Evolutionary conservation across 2,888 invertebrate species (phyloP).

Genomic region (Ectemnius cavifrons): DNA sequence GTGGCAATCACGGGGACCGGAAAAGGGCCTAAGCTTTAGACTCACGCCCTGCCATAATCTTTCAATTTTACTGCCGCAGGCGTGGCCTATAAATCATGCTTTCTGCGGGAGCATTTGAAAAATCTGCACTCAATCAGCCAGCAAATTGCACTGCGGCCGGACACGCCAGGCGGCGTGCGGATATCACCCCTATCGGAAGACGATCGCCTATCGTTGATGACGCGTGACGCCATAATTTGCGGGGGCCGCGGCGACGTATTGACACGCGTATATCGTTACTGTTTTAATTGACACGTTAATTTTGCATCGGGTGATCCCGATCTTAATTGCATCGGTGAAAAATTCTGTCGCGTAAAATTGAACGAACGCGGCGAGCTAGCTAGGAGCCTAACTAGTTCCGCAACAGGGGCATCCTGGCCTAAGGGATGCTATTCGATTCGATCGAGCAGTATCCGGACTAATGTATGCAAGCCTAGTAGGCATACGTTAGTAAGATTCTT

Average conservation of each 20-base stretch:
- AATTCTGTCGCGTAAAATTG: constrained; percentile 15
- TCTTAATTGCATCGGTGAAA: constrained; percentile 56
- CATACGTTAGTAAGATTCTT: constrained; percentile 22
- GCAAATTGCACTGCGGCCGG: constrained; percentile 32
- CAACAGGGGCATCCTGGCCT: constrained; percentile 8
- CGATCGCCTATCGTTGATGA: constrained; percentile 59
- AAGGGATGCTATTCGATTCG: constrained; percentile 11
- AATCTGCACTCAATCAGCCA: constrained; percentile 25
- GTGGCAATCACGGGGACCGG: not conserved
- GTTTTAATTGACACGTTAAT: constrained; percentile 74
- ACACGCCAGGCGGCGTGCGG: constrained; percentile 5
- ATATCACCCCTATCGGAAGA: not conserved
- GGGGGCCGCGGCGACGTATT: constrained; percentile 55
- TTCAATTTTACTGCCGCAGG: constrained; percentile 1
- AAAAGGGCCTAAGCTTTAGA: not conserved
- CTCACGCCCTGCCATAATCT: not conserved
- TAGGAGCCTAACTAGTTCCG: constrained; percentile 51
- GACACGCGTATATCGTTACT: constrained; percentile 71
- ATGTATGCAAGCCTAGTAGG: constrained; percentile 8
- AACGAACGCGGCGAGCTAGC: constrained; percentile 4
- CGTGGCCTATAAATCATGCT: constrained; percentile 1
- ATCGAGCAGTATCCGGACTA: not conserved
- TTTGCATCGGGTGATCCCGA: constrained; percentile 59
- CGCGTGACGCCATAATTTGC: constrained; percentile 70
- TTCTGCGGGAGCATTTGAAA: constrained; percentile 1